A percentile compares a stretch with the other conserved stretches of the same genome.
phyloP scores from a whole-genome alignment of 2,888 invertebrate species.

The Quadroppia sp. region DNA sequence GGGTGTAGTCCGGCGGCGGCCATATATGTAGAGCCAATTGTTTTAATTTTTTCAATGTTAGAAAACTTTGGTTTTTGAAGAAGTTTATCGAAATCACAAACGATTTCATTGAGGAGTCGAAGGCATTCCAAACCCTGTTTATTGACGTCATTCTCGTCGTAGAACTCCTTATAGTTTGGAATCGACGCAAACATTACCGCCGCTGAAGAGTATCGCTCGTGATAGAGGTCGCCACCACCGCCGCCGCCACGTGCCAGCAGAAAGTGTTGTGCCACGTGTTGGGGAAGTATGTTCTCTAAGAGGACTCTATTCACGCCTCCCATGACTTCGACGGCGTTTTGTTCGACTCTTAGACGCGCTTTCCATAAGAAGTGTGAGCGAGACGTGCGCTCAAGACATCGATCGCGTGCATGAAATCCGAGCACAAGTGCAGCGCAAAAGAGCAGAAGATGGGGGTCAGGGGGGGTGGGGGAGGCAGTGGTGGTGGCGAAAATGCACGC shows the following conservation, averaged over 20 bases:
- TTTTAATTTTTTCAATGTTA: slow-evolving; percentile 96
- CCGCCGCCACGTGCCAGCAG: slow-evolving; percentile 58
- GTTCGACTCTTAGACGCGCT: slow-evolving; percentile 79
- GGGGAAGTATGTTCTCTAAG: slow-evolving; percentile 91
- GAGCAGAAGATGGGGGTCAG: neutral
- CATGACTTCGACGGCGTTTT: slow-evolving; percentile 93
- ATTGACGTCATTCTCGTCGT: slow-evolving; percentile 92
- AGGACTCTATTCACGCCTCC: slow-evolving; percentile 93
- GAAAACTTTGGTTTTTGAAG: slow-evolving; percentile 89
- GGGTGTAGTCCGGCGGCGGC: slow-evolving; percentile 87
- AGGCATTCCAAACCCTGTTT: slow-evolving; percentile 89
- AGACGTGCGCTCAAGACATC: slow-evolving; percentile 82
- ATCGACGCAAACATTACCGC: slow-evolving; percentile 98
- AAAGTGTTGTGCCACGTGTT: slow-evolving; percentile 92
- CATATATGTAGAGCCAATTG: slow-evolving; percentile 98
- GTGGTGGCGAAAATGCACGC: too few species aligned
- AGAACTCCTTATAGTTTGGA: slow-evolving; percentile 95
- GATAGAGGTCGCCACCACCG: slow-evolving; percentile 13
- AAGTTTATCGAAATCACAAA: slow-evolving; percentile 95
- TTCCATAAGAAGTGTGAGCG: slow-evolving; percentile 92
- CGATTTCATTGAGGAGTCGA: slow-evolving; percentile 89
- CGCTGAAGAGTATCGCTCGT: slow-evolving; percentile 68
- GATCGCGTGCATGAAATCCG: slow-evolving; percentile 36
- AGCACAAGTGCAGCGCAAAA: slow-evolving; percentile 11
- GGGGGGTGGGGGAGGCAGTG: too few species aligned